Conservation (phyloP, 2,797 vertebrate genomes). For the Nyctibius grandis region DNA sequence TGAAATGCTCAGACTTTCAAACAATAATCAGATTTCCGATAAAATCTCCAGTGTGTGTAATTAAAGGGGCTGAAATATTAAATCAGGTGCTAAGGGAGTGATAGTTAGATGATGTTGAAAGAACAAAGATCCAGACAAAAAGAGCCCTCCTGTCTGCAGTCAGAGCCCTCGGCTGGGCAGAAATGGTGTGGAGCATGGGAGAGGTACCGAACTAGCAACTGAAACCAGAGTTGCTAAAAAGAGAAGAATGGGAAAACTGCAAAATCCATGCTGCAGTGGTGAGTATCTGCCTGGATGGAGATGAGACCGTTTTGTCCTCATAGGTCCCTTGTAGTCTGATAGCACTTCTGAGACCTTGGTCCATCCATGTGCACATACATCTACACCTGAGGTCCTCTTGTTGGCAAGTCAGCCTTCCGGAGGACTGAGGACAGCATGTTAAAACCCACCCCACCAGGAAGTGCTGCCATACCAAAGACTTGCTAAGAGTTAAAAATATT, state of each 20-base stretch:
- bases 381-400: background rate
- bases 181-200: background rate
- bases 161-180: background rate
- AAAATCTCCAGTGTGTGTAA: slow-evolving; percentile 33
- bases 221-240: background rate
- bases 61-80: slow-evolving; percentile 43
- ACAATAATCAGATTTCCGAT: slow-evolving; percentile 57
- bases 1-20: slow-evolving; percentile 40
- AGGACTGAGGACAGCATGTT: background rate
- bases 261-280: background rate
- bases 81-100: slow-evolving; percentile 13
- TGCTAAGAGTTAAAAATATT: background rate
- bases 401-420: background rate
- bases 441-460: background rate
- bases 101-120: background rate
- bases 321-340: background rate
- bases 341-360: background rate
- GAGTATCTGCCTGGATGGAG: background rate
- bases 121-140: background rate
- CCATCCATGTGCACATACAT: background rate
- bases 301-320: background rate
- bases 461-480: background rate
- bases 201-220: background rate
- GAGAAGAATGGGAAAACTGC: background rate
- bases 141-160: background rate